Conservation (phyloP, 2,888 invertebrate genomes). For the Pheosia tremula region DNA sequence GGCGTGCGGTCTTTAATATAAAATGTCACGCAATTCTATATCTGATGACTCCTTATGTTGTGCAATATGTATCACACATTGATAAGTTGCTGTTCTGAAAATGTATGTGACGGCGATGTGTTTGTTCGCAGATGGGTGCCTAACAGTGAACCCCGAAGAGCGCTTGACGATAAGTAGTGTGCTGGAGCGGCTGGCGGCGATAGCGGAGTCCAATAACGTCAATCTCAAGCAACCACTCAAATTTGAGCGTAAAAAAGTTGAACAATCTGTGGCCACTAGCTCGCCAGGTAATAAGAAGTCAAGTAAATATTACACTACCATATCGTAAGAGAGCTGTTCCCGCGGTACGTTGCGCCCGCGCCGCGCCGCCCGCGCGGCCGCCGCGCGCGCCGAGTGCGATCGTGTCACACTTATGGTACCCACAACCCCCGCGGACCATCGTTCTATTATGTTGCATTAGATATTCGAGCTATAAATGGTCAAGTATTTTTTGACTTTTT, state of each 20-base stretch:
- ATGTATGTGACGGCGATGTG: conserved; percentile 15
- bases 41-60: no score
- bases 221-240: conserved; percentile 92
- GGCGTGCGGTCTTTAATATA: no score
- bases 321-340: conserved; percentile 71
- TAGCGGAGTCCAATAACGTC: conserved; percentile 93
- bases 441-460: conserved; percentile 77
- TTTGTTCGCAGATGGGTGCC: conserved; percentile 87
- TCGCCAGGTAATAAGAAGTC: conserved; percentile 86
- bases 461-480: conserved; percentile 83
- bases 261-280: conserved; percentile 86
- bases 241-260: conserved; percentile 87
- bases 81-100: no score
- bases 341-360: conserved; percentile 45
- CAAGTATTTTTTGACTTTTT: conserved; percentile 85
- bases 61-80: no score
- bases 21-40: no score
- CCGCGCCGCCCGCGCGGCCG: neutral
- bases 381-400: conserved; percentile 44
- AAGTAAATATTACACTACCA: conserved; percentile 86
- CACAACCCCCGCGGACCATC: conserved; percentile 62
- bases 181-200: conserved; percentile 93
- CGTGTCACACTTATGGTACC: conserved; percentile 45
- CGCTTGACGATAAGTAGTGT: conserved; percentile 92
- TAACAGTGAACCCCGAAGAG: conserved; percentile 92